Conservation (phyloP, 2,888 invertebrate species). For the Tryphoninae sp. region DNA sequence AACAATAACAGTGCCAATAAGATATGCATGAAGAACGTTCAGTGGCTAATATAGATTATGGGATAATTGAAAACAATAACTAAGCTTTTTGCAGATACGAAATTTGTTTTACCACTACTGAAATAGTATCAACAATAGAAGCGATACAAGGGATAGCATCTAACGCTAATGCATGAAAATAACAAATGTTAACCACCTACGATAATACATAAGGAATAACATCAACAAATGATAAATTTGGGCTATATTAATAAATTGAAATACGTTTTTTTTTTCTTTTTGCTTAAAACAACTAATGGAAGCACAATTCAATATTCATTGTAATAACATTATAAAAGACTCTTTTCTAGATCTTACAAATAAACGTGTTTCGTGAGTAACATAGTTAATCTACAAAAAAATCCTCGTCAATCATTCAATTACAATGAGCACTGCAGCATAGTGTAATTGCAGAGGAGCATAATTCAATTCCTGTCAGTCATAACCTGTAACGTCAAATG, state of each 20-base stretch:
- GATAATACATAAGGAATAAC: too few relatives aligned
- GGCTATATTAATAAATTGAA: too few relatives aligned
- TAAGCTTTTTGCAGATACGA: not conserved
- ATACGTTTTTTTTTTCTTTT: too few relatives aligned
- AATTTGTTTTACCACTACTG: not conserved
- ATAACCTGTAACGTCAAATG: conserved; percentile 71
- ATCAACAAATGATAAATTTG: too few relatives aligned
- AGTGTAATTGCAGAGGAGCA: not conserved
- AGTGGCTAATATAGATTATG: too few relatives aligned
- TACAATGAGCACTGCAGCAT: conserved; percentile 58
- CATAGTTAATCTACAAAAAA: not conserved
- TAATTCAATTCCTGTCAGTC: conserved; percentile 54
- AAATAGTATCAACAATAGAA: not conserved
- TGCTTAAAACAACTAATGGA: too few relatives aligned
- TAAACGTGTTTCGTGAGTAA: conserved; percentile 13
- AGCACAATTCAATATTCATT: too few relatives aligned
- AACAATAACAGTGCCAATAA: conserved; percentile 1
- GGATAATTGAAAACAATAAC: not conserved
- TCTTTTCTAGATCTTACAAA: not conserved
- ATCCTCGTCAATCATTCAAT: conserved; percentile 31
- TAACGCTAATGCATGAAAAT: conserved; percentile 8
- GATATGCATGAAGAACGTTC: too few relatives aligned
- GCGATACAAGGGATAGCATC: not conserved
- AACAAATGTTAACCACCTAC: conserved; percentile 1
- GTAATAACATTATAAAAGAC: too few relatives aligned